Conservation (phyloP, 2,797 vertebrate genomes). For the Alfaro cultratus region DNA sequence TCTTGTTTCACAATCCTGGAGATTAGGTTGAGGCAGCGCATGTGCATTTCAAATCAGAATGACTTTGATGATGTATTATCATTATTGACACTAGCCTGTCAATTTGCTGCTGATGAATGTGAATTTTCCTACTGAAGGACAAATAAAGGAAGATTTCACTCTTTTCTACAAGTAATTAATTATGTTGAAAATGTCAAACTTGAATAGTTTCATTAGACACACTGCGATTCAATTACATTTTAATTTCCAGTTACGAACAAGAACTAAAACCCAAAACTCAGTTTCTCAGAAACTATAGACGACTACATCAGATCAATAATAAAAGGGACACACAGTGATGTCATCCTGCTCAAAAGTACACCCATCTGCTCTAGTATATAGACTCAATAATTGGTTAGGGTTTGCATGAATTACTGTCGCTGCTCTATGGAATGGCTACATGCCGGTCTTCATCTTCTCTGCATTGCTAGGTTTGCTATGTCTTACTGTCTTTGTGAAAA, state of each 20-base stretch:
- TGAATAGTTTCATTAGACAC: not conserved
- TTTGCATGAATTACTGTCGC: not conserved
- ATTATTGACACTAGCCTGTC: not conserved
- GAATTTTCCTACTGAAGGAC: not conserved
- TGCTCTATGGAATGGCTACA: not conserved
- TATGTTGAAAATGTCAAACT: not conserved
- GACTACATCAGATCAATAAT: not conserved
- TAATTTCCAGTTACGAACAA: not conserved
- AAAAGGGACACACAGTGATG: not conserved
- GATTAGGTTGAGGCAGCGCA: not conserved
- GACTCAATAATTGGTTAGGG: not conserved
- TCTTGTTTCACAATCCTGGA: conserved; percentile 93
- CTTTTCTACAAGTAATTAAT: not conserved
- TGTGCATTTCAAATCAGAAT: not conserved
- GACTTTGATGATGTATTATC: not conserved
- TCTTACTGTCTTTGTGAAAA: not conserved
- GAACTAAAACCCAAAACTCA: not conserved
- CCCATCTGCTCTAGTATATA: not conserved
- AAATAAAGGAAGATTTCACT: not conserved
- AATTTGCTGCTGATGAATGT: not conserved
- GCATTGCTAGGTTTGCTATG: not conserved
- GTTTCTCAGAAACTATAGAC: not conserved
- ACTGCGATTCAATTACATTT: not conserved
- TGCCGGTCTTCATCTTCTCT: not conserved
- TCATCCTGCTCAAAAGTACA: not conserved